Conservation (phyloP, 2,797 vertebrate species). For the Numenius phaeopus region DNA sequence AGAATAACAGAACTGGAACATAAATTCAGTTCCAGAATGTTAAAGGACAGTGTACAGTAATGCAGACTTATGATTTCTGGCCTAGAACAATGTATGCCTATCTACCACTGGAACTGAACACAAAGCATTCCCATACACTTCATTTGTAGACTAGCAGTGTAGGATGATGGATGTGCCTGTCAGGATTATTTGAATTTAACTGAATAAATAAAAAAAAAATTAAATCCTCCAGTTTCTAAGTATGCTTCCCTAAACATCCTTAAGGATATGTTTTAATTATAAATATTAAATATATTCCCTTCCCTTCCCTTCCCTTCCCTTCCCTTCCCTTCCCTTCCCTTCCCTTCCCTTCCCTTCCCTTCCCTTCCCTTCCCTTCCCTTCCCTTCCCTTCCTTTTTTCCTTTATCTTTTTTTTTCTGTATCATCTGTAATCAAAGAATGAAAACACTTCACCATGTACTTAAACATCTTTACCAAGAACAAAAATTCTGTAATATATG, state of each 20-base stretch:
- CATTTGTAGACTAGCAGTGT: not conserved
- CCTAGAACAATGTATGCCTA: not conserved
- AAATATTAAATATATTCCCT: not conserved
- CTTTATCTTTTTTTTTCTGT: not conserved
- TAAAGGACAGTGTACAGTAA: not conserved
- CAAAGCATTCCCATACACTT: not conserved
- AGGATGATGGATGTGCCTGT: not conserved
- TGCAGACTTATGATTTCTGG: not conserved
- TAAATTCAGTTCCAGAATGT: not conserved
- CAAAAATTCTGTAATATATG: not conserved
- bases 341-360: not conserved
- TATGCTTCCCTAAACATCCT: rapidly evolving
- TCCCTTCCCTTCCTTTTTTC: too few relatives aligned
- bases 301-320: not conserved
- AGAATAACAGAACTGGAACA: not conserved
- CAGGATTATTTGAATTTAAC: not conserved
- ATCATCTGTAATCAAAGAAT: not conserved
- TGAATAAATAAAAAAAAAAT: not conserved
- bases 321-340: not conserved
- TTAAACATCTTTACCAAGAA: not conserved
- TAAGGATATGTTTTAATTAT: not conserved
- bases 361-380: too few relatives aligned
- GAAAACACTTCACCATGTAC: not conserved
- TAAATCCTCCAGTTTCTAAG: not conserved
- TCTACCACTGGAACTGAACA: not conserved